Base-by-base conservation (phyloP, 2,113 vertebrate genomes). In the Crypturellus undulatus region DNA sequence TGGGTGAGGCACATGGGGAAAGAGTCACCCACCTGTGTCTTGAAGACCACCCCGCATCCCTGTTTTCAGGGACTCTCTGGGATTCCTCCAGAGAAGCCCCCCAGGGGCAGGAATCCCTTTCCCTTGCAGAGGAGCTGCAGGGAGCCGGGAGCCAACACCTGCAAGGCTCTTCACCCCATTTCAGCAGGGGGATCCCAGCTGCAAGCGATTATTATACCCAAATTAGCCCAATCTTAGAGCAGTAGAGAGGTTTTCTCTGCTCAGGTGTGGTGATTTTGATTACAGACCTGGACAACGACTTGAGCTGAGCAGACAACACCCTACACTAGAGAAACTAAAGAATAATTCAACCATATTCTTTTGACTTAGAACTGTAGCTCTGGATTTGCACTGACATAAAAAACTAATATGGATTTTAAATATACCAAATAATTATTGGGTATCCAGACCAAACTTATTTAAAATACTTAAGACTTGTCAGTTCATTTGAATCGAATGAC, bases 91-190 rank as follows among this genome's bases (percentile, higher is more conserved):
- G 11, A 12, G 12, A 8, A 60, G 10, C n/a, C 20, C 12, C 32
- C 21, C 28, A 42, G 10, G 20, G 4, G 19, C 38, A 56, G 32
- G 12, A 7, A 25, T 28, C 22, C 17, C 38, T 26, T 34, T 36
- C 42, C 13, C 19, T 18, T 32, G 22, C 2, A 22, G 67, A 22
- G 26, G 12, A n/a, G 42, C 40, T 68, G 21, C 18, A 36, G 32
- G 14, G 4, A 51, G n/a, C n/a, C n/a, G n/a, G n/a, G n/a, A n/a
- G 47, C 24, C 51, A 68, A 36, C 34, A 63, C 7, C 21, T 3
- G 0, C 58, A 3, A 1, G 5, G 34, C 60, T 43, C 56, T 73
- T 7, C 2, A 1, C 28, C 51, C 43, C 19, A 11, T 10, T 51
- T 30, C 10, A 51, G 49, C 81, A 67, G 32, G 0, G 2, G 6